Evolutionary conservation across 2,797 vertebrate genomes (phyloP).

Genomic region (Leuciscus waleckii): DNA sequence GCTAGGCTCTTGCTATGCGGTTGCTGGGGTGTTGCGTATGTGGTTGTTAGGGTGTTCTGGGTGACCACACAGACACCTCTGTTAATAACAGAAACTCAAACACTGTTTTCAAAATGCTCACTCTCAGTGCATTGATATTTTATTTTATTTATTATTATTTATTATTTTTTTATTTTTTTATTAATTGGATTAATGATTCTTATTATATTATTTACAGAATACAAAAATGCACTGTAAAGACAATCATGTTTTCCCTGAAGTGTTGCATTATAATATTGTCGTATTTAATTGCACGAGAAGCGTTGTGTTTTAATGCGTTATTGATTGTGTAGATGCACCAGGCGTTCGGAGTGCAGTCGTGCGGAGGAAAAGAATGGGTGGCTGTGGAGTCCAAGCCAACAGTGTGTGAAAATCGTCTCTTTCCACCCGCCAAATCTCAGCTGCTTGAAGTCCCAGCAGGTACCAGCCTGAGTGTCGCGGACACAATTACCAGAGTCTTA

Average conservation of each 20-base stretch:
- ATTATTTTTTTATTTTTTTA: background rate
- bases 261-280: background rate
- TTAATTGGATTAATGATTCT: background rate
- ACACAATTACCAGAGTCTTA: conserved; percentile 59
- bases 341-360: conserved; percentile 85
- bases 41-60: too few species aligned
- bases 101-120: too few species aligned
- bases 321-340: conserved; percentile 84
- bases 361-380: conserved; percentile 88
- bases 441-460: conserved; percentile 80
- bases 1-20: too few species aligned
- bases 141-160: background rate
- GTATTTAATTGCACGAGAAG: background rate
- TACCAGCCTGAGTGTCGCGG: conserved; percentile 58
- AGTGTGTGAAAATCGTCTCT: conserved; percentile 86
- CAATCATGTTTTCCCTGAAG: background rate
- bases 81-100: too few species aligned
- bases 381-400: conserved; percentile 90
- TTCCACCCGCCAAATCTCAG: conserved; percentile 91
- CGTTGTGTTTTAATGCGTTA: conserved; percentile 56
- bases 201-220: background rate
- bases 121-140: too few species aligned
- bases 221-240: background rate
- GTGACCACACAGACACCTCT: too few species aligned
- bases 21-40: too few species aligned